Percentiles rank a stretch among this genome's conserved stretches.
phyloP scores from a whole-genome alignment of 2,113 vertebrate genomes.

The Osmerus mordax region DNA sequence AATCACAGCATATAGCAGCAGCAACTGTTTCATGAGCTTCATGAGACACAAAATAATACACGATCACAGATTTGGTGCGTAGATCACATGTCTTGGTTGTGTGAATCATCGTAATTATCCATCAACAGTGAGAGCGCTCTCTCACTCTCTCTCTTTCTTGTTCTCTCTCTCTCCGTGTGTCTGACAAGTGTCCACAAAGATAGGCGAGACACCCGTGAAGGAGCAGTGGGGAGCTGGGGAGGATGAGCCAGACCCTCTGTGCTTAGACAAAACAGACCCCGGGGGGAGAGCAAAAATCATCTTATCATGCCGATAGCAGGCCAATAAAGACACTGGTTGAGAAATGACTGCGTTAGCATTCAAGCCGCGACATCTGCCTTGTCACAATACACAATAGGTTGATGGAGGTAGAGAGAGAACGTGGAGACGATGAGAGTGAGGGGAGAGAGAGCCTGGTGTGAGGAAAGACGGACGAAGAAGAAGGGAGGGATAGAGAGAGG shows the following conservation, averaged over 20 bases:
- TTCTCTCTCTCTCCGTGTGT: background rate
- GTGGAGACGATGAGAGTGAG: conserved; percentile 19
- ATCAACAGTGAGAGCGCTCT: too few relatives aligned
- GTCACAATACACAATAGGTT: conserved; percentile 58
- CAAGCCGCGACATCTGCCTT: conserved; percentile 58
- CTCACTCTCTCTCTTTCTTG: background rate
- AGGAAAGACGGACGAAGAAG: too few relatives aligned
- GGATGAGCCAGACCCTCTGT: conserved; percentile 52
- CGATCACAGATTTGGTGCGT: too few relatives aligned
- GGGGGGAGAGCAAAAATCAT: conserved; percentile 56
- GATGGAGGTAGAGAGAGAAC: conserved; percentile 32
- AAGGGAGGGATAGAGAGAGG: background rate
- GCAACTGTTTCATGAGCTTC: too few relatives aligned
- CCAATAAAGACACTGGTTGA: conserved; percentile 65
- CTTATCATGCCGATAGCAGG: conserved; percentile 62
- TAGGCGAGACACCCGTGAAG: conserved; percentile 48
- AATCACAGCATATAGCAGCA: too few relatives aligned
- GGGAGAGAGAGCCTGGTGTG: conserved; percentile 4
- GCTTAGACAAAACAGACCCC: conserved; percentile 61
- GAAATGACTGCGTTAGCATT: conserved; percentile 67
- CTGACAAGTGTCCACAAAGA: conserved; percentile 39
- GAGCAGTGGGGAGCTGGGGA: conserved; percentile 30
- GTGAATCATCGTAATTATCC: background rate
- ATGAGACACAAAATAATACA: too few relatives aligned
- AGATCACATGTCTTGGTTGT: conserved; percentile 9